A percentile compares a stretch with the other conserved stretches of the same genome.
phyloP scores from a whole-genome alignment of 2,888 invertebrate genomes.

The Craniophora ligustri region DNA sequence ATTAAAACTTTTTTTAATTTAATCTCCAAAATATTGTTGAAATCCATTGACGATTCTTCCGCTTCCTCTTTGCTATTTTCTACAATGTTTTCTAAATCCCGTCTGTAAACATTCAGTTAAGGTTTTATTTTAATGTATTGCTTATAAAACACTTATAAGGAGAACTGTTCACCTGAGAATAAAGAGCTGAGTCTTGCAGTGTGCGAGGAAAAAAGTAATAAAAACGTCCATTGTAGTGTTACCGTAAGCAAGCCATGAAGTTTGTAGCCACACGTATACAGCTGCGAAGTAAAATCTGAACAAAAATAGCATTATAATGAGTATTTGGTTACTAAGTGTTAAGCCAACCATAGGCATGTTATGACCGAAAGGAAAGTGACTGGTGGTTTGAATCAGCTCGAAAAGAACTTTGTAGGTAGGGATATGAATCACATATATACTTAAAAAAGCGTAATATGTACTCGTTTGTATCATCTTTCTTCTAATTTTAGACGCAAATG shows the following conservation, averaged over 20 bases:
- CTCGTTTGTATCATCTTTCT: too few species aligned
- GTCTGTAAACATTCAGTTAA: slow-evolving; percentile 49
- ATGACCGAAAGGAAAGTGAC: too few species aligned
- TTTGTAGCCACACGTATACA: slow-evolving; percentile 69
- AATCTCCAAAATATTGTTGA: slow-evolving; percentile 12
- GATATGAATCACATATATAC: too few species aligned
- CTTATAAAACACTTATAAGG: slow-evolving; percentile 16
- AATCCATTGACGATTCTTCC: slow-evolving; percentile 13
- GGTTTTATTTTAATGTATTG: slow-evolving; percentile 10
- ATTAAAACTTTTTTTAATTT: slow-evolving; percentile 22
- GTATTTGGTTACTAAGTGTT: too few species aligned
- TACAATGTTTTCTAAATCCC: slow-evolving; percentile 60
- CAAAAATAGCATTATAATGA: too few species aligned
- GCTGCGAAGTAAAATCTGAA: slow-evolving; percentile 60
- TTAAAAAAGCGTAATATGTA: too few species aligned
- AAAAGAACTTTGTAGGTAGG: too few species aligned
- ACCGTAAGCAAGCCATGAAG: slow-evolving; percentile 66
- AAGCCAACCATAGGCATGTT: too few species aligned
- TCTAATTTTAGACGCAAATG: too few species aligned
- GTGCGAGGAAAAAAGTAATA: slow-evolving; percentile 66
- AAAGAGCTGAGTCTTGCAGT: slow-evolving; percentile 69
- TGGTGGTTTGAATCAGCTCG: too few species aligned
- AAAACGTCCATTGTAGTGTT: slow-evolving; percentile 71
- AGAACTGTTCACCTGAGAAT: slow-evolving; percentile 68
- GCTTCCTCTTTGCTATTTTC: slow-evolving; percentile 52